phyloP scores from a whole-genome alignment of 1,140 invertebrate genomes.

The Calephelis virginiensis region DNA sequence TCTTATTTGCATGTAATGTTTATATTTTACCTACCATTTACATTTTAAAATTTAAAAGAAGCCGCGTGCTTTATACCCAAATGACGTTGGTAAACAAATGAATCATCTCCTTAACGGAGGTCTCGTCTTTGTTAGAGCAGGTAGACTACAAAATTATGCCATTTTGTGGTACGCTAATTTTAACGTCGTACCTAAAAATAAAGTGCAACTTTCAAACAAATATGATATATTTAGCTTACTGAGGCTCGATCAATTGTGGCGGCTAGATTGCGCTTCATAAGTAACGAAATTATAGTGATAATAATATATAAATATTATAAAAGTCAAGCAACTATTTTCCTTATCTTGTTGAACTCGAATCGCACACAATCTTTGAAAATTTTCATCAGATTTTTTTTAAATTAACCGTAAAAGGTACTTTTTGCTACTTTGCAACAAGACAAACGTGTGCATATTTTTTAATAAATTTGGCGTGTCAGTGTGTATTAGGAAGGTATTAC shows the following conservation, averaged over 20 bases:
- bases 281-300: neutral
- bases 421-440: no score
- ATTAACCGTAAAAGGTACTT: no score
- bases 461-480: no score
- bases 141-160: constrained; percentile 11
- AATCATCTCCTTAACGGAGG: neutral
- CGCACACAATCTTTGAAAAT: no score
- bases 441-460: no score
- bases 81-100: neutral
- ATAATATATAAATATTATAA: neutral
- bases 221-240: neutral
- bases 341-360: no score
- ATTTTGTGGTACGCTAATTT: constrained; percentile 9
- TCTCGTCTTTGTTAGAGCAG: constrained; percentile 6
- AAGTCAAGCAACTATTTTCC: neutral
- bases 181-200: constrained; percentile 4
- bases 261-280: neutral
- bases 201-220: constrained; percentile 9
- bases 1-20: no score
- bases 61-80: no score
- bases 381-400: no score
- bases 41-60: no score
- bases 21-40: no score
- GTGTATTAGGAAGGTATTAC: no score
- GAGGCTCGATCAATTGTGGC: neutral